phyloP scores from a whole-genome alignment of 64 coral and sea anemone genomes.

The Trachythela sp. region DNA sequence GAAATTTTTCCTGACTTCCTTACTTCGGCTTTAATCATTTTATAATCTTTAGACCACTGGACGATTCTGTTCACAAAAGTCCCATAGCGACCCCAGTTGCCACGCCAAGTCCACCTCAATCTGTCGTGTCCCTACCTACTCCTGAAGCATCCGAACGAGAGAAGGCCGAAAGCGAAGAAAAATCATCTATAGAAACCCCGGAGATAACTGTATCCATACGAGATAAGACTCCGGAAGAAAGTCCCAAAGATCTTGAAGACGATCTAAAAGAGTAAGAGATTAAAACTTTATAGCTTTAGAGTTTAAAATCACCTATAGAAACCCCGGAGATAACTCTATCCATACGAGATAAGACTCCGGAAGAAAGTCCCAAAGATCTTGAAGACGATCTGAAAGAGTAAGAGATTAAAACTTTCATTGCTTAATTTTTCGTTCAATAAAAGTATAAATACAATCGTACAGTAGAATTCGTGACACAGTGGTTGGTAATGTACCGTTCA shows the following conservation, averaged over 20 bases:
- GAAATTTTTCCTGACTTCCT: too few relatives aligned
- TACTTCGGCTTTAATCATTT: background rate
- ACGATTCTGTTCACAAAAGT: background rate
- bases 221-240: conserved; percentile 43
- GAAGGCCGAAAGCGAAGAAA: background rate
- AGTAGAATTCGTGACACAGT: too few relatives aligned
- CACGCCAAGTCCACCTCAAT: background rate
- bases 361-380: background rate
- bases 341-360: conserved; percentile 55
- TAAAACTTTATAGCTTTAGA: too few relatives aligned
- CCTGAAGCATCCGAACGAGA: conserved; percentile 1
- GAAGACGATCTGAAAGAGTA: conserved; percentile 1
- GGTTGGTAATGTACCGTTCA: too few relatives aligned
- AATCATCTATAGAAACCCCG: background rate
- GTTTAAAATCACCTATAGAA: background rate
- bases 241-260: background rate
- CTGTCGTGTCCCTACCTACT: background rate
- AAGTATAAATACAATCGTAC: too few relatives aligned
- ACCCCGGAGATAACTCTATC: conserved; percentile 53
- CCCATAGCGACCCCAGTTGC: background rate
- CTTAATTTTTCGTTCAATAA: background rate
- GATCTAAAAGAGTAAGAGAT: conserved; percentile 14
- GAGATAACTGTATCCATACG: conserved; percentile 64
- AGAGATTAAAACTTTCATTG: background rate
- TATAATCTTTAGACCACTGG: conserved; percentile 3